phyloP scores from a whole-genome alignment of 2,888 invertebrate species.

The Spodoptera littoralis region DNA sequence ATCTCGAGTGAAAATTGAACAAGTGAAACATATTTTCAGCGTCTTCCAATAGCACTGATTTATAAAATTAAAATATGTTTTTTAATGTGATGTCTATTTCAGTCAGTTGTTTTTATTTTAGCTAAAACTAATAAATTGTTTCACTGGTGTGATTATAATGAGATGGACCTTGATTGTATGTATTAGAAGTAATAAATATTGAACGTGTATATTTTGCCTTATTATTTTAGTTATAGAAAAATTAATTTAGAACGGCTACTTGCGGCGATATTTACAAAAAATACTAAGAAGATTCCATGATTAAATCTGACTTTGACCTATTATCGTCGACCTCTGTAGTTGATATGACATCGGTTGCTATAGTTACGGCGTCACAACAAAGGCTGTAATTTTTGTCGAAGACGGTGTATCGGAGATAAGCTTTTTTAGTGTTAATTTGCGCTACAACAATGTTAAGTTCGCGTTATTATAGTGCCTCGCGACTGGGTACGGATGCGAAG shows the following conservation, averaged over 20 bases:
- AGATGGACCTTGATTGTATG: constrained; percentile 84
- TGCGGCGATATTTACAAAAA: no score
- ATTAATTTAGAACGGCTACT: no score
- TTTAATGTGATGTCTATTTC: constrained; percentile 78
- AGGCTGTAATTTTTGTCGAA: constrained; percentile 31
- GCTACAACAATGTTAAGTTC: constrained; percentile 75
- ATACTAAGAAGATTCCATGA: no score
- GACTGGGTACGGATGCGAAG: constrained; percentile 77
- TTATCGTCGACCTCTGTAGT: constrained; percentile 10
- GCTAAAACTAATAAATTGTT: constrained; percentile 70
- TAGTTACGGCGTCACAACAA: constrained; percentile 86
- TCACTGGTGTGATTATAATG: constrained; percentile 82
- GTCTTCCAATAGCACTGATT: constrained; percentile 85
- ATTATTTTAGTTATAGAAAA: constrained; percentile 49
- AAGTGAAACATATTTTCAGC: constrained; percentile 67
- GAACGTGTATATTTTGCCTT: constrained; percentile 67
- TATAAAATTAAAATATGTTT: constrained; percentile 52
- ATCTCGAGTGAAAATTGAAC: constrained; percentile 63
- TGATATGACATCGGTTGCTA: constrained; percentile 63
- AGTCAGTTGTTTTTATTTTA: constrained; percentile 80
- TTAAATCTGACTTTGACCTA: constrained; percentile 17
- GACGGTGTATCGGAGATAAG: constrained; percentile 3
- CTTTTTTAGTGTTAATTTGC: constrained; percentile 8
- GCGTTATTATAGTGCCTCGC: constrained; percentile 80
- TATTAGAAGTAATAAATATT: constrained; percentile 86